Evolutionary conservation across 2,113 vertebrate genomes (phyloP).

Genomic region (Paradisaea rubra): DNA sequence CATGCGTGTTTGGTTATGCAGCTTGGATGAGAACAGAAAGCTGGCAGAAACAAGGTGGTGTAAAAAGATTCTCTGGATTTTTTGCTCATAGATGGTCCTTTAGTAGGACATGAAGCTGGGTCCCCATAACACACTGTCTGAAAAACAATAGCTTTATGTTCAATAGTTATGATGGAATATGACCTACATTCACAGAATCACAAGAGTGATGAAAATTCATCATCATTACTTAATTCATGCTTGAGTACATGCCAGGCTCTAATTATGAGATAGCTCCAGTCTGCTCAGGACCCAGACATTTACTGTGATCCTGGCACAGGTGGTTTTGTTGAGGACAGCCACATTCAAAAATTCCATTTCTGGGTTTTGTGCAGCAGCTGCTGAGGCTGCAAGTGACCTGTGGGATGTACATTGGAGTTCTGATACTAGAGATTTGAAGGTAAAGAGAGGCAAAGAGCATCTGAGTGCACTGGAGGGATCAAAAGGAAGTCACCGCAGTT

Average conservation of each 20-base stretch:
- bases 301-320: not conserved
- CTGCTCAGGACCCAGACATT: not conserved
- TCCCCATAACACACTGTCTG: not conserved
- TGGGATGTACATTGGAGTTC: not conserved
- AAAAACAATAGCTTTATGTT: not conserved
- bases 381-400: not conserved
- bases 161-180: not conserved
- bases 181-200: not conserved
- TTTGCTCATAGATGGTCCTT: not conserved
- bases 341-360: not conserved
- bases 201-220: constrained; percentile 23
- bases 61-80: not conserved
- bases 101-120: not conserved
- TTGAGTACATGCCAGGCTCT: not conserved
- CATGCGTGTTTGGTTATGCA: not conserved
- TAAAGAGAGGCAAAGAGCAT: not conserved
- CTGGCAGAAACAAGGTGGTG: not conserved
- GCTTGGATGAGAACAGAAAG: not conserved
- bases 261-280: not conserved
- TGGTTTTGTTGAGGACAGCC: not conserved
- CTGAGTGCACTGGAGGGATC: not conserved
- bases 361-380: not conserved
- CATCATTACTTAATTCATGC: not conserved
- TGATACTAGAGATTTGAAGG: not conserved
- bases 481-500: not conserved